Conservation (phyloP, 1,140 invertebrate genomes). For the Caerostris darwini region DNA sequence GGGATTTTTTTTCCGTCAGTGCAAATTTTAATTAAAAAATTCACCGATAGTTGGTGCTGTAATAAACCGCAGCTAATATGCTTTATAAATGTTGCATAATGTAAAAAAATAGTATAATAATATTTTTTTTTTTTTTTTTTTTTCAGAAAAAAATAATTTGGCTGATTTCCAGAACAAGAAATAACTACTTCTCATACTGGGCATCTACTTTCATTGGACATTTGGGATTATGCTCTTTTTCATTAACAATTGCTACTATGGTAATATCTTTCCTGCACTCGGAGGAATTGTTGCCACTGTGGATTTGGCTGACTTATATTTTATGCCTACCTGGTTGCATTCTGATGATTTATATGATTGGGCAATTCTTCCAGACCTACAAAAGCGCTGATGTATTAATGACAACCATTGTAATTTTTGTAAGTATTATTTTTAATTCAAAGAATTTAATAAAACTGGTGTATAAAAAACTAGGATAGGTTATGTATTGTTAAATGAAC, state of each 20-base stretch:
- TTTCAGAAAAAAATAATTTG: not conserved
- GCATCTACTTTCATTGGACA: not conserved
- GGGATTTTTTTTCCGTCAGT: no score
- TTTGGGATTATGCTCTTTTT: not conserved
- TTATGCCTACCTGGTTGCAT: not conserved
- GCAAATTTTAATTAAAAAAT: no score
- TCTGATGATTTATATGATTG: not conserved
- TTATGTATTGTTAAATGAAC: no score
- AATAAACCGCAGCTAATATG: no score
- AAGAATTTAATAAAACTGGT: no score
- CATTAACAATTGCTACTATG: not conserved
- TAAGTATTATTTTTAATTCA: not conserved
- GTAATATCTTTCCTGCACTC: not conserved
- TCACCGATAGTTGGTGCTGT: no score
- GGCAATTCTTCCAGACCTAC: not conserved
- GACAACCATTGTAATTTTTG: not conserved
- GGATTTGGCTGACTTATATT: not conserved
- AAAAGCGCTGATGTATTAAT: not conserved
- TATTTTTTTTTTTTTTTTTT: not conserved
- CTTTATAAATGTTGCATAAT: no score
- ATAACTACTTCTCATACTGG: not conserved
- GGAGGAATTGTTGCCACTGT: not conserved
- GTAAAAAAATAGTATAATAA: no score
- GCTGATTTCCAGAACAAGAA: not conserved
- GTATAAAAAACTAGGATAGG: no score